A percentile compares a stretch with the other conserved stretches of the same genome.
phyloP scores from a whole-genome alignment of 2,888 invertebrate species.

The Ormyrus labotus region DNA sequence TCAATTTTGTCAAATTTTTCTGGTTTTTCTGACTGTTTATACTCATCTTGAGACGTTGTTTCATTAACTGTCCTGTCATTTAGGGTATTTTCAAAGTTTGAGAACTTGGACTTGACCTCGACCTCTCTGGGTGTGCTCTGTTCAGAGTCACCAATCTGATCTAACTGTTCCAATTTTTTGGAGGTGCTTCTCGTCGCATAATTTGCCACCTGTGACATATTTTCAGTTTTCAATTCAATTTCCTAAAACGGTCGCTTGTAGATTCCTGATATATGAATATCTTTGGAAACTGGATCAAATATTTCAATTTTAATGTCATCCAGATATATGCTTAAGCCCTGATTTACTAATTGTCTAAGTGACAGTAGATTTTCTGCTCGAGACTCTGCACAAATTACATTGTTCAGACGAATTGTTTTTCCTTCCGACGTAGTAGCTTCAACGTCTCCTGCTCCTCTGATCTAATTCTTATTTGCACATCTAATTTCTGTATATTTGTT shows the following conservation, averaged over 20 bases:
- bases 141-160: not conserved
- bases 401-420: no score
- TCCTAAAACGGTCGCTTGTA: not conserved
- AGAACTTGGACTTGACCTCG: not conserved
- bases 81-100: not conserved
- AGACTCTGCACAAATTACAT: constrained; percentile 15
- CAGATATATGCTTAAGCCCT: not conserved
- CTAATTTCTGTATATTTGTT: not conserved
- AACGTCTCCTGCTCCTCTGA: constrained; percentile 51
- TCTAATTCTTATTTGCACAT: constrained; percentile 8
- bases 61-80: not conserved
- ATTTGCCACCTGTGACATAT: not conserved
- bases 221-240: not conserved
- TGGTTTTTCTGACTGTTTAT: not conserved
- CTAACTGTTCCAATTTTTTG: not conserved
- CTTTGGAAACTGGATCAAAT: not conserved
- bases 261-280: not conserved
- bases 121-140: not conserved
- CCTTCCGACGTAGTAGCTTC: constrained; percentile 48
- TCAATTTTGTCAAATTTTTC: not conserved
- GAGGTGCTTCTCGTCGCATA: not conserved
- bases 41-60: not conserved
- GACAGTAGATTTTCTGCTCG: not conserved
- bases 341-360: not conserved
- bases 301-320: not conserved